Evolutionary conservation across 1,140 invertebrate genomes (phyloP).

Genomic region (Danaus melanippus): DNA sequence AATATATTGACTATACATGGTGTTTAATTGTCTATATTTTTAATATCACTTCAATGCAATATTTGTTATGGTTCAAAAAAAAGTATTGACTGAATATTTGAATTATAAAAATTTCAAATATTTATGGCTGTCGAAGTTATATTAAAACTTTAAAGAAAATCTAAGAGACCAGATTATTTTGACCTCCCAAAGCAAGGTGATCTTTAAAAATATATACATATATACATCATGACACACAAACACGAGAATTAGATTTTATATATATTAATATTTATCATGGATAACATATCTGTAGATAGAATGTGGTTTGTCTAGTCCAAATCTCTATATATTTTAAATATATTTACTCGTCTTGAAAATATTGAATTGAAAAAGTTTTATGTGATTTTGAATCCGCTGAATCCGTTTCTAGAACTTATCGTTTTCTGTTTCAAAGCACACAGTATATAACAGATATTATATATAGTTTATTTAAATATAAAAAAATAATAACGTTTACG

Average conservation of each 20-base stretch:
- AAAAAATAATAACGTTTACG: constrained; percentile 15
- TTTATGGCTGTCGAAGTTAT: no score
- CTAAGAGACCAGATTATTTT: no score
- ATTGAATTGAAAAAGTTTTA: constrained; percentile 35
- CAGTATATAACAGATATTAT: constrained; percentile 25
- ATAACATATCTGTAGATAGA: constrained; percentile 72
- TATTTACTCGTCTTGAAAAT: constrained; percentile 57
- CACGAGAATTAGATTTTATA: constrained; percentile 64
- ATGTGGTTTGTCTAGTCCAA: constrained; percentile 71
- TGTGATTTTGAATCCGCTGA: constrained; percentile 48
- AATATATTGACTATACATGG: constrained; percentile 23
- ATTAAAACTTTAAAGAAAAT: no score
- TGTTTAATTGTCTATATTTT: constrained; percentile 18
- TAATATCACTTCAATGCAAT: constrained; percentile 7
- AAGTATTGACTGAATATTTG: no score
- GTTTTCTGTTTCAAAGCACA: constrained; percentile 37
- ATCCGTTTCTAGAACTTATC: constrained; percentile 37
- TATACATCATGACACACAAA: constrained; percentile 44
- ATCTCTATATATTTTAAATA: constrained; percentile 63
- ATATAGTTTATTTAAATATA: constrained; percentile 9
- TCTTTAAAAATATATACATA: constrained; percentile 46
- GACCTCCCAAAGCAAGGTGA: no score
- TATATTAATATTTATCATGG: constrained; percentile 70
- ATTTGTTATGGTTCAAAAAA: no score
- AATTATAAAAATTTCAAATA: no score